Base-by-base conservation (phyloP, 2,888 invertebrate genomes). In the Clivina fossor region DNA sequence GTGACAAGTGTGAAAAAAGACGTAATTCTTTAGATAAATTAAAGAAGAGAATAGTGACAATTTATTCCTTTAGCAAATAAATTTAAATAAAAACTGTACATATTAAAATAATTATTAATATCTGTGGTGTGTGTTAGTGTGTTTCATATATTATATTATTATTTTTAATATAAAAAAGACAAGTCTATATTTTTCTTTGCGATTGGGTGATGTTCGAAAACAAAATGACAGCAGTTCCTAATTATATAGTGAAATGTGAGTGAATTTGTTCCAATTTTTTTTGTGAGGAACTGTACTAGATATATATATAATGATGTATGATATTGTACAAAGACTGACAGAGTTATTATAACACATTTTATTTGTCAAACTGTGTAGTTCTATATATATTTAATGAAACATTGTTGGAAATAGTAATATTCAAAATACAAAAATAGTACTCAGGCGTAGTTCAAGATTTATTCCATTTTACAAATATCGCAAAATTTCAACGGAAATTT, bases 261-360 rank as follows among this genome's bases (percentile, higher is more conserved):
- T 47, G 46, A 33, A 47, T 9, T 22, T 15, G n/a, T n/a, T n/a
- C n/a, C 4, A 32, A 24, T 26, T 41, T 41, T 41, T 24, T 22
- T 41, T 41, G 22, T 26, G 26, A 7, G 35, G 32, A 33, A 44
- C 44, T 44, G 47, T 33, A 32, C 15, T n/a, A n/a, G n/a, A n/a
- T n/a, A n/a, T n/a, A n/a, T n/a, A n/a, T n/a, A n/a, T n/a, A n/a
- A n/a, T n/a, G n/a, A n/a, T 53, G 44, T 44, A 53, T 53, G 53
- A 53, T 53, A 53, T 53, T 53, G 53, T 53, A 53, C 24, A 53
- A 53, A 53, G 53, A 53, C 53, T 53, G 53, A 53, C 44, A 43
- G 53, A 44, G 43, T 53, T 9, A 43, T 24, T 38, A 24, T 24
- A 24, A n/a, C n/a, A n/a, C n/a, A n/a, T n/a, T n/a, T n/a, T n/a